Evolutionary conservation across 2,797 vertebrate species (phyloP).

Genomic region (Dendrocincla fuliginosa): DNA sequence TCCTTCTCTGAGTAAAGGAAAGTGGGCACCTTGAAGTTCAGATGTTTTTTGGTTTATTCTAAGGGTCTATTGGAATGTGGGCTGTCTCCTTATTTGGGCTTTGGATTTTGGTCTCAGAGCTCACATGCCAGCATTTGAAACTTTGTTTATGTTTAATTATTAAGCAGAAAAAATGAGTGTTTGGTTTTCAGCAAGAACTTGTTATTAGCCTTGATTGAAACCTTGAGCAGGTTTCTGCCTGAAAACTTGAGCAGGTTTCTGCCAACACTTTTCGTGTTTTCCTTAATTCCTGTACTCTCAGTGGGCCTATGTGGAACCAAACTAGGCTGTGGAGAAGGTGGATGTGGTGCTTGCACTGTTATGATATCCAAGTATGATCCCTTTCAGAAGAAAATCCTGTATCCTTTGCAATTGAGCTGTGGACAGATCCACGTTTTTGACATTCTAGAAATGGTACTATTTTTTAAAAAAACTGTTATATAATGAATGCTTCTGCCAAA

Average conservation of each 20-base stretch:
- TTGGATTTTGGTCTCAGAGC: background rate
- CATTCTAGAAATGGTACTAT: background rate
- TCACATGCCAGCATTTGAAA: background rate
- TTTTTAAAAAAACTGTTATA: background rate
- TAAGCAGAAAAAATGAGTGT: background rate
- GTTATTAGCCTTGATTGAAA: background rate
- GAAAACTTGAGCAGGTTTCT: background rate
- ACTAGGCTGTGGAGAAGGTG: slow-evolving; percentile 94
- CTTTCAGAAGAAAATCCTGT: slow-evolving; percentile 82
- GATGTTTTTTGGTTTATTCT: background rate
- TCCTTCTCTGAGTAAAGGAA: background rate
- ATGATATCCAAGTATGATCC: slow-evolving; percentile 89
- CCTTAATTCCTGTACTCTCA: slow-evolving; percentile 78
- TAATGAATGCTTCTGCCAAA: background rate
- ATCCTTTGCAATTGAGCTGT: slow-evolving; percentile 80
- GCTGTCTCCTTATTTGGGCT: background rate
- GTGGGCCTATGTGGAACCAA: slow-evolving; percentile 93
- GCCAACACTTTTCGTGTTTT: background rate
- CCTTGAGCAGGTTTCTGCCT: background rate
- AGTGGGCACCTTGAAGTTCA: background rate
- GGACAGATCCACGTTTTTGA: background rate
- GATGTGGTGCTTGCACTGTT: slow-evolving; percentile 95
- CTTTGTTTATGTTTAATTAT: background rate
- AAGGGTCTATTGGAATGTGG: background rate
- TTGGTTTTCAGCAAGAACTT: background rate